Conservation (phyloP, 2,113 vertebrate genomes). For the Nanorana parkeri region DNA sequence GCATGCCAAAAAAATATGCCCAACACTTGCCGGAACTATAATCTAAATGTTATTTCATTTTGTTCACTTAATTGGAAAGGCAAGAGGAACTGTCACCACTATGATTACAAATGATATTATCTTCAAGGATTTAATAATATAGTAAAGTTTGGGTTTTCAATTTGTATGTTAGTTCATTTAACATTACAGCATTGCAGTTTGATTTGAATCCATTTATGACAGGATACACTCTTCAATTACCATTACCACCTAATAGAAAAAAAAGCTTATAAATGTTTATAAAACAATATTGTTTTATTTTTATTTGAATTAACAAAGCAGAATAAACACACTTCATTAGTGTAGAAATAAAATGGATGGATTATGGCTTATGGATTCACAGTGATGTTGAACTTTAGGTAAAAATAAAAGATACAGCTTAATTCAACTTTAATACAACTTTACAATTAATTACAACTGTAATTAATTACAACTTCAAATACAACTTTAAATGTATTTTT, state of each 20-base stretch:
- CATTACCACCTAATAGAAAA: constrained; percentile 34
- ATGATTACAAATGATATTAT: constrained; percentile 45
- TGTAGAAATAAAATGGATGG: constrained; percentile 31
- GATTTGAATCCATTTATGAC: constrained; percentile 27
- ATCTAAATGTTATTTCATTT: constrained; percentile 38
- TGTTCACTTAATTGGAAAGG: constrained; percentile 50
- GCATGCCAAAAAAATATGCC: constrained; percentile 32
- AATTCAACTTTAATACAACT: no score
- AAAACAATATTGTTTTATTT: not conserved
- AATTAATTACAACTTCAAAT: no score
- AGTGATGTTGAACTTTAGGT: not conserved
- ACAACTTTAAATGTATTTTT: no score
- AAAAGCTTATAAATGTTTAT: no score
- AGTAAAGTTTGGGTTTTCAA: constrained; percentile 37
- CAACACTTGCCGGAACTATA: constrained; percentile 19
- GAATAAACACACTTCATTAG: constrained; percentile 9
- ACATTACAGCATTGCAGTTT: constrained; percentile 16
- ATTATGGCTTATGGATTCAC: not conserved
- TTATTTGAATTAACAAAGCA: not conserved
- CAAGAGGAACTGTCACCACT: constrained; percentile 47
- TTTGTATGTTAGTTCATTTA: constrained; percentile 20
- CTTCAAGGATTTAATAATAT: constrained; percentile 36
- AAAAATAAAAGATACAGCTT: no score
- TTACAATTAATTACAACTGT: no score
- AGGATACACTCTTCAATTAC: constrained; percentile 19